A percentile compares a stretch with the other conserved stretches of the same genome.
Conservation (phyloP, 2,797 vertebrate genomes). For the Hydrolagus colliei region DNA sequence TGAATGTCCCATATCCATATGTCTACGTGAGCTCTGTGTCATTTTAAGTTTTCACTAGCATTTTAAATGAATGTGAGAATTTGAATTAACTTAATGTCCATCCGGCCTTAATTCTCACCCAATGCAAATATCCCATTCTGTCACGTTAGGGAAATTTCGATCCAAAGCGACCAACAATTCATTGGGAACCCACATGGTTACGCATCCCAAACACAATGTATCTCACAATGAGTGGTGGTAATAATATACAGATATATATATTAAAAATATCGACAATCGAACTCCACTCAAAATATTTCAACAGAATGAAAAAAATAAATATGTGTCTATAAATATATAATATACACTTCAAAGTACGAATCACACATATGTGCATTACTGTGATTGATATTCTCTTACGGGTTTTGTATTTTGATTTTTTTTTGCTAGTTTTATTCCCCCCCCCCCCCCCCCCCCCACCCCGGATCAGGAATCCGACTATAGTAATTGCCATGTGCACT, state of each 20-base stretch:
- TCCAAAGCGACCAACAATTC: background rate
- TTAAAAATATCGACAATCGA: background rate
- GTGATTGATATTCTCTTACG: background rate
- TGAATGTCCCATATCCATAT: no score
- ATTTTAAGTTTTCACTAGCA: background rate
- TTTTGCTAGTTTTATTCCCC: background rate
- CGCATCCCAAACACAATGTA: background rate
- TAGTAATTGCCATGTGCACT: background rate
- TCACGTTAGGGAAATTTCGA: background rate
- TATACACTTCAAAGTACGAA: background rate
- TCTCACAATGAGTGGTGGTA: no score
- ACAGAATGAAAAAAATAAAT: background rate
- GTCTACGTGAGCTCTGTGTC: background rate
- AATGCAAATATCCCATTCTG: background rate
- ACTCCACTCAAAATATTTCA: background rate
- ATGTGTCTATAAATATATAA: background rate
- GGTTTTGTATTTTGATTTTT: background rate
- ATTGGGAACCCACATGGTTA: background rate
- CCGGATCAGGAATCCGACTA: background rate
- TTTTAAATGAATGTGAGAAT: slow-evolving; percentile 20
- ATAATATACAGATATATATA: background rate
- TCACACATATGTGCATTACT: background rate
- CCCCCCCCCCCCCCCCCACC: background rate
- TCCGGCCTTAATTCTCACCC: background rate
- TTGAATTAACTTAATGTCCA: background rate